A percentile compares a stretch with the other conserved stretches of the same genome.
These are phyloP conservation scores for Erannis defoliaria DNA, from an alignment of 2,888 invertebrate species.

Conservation along the genomic window DNA sequence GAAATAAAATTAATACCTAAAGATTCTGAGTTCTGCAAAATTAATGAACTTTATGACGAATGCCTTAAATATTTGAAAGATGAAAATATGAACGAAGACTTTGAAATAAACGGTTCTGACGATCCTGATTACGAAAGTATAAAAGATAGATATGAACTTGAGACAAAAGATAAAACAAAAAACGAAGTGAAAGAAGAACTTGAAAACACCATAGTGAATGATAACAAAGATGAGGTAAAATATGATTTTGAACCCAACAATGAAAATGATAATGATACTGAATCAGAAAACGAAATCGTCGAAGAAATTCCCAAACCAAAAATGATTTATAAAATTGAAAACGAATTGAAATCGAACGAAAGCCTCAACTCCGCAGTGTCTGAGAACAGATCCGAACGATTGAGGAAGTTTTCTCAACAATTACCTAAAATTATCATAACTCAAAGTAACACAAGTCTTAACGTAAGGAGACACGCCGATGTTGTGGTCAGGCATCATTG, in stretches of 20 bases:
- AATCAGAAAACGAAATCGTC: slow-evolving; percentile 12
- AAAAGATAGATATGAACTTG: slow-evolving; percentile 46
- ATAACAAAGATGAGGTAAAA: slow-evolving; percentile 6
- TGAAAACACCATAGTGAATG: slow-evolving; percentile 10
- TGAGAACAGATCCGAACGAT: slow-evolving; percentile 67
- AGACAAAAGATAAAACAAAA: slow-evolving; percentile 3
- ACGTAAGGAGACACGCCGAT: slow-evolving; percentile 43
- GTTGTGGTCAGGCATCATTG: slow-evolving; percentile 18
- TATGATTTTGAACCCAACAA: slow-evolving; percentile 9
- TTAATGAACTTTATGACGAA: slow-evolving; percentile 76
- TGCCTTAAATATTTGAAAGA: slow-evolving; percentile 72
- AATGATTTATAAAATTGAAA: slow-evolving; percentile 62
- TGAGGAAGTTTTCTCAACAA: slow-evolving; percentile 72
- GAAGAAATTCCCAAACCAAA: slow-evolving; percentile 37
- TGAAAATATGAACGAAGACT: slow-evolving; percentile 39
- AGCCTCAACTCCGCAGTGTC: slow-evolving; percentile 60
- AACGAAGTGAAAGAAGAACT: slow-evolving; percentile 36
- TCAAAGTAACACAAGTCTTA: slow-evolving; percentile 70
- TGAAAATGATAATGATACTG: background rate
- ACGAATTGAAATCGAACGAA: slow-evolving; percentile 64
- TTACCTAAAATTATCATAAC: slow-evolving; percentile 79
- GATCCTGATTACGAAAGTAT: slow-evolving; percentile 65
- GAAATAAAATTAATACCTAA: slow-evolving; percentile 44
- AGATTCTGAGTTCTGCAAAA: slow-evolving; percentile 62
- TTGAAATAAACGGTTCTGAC: slow-evolving; percentile 33